Base-by-base conservation (phyloP, 2,113 vertebrate genomes). In the Oncorhynchus clarkii region DNA sequence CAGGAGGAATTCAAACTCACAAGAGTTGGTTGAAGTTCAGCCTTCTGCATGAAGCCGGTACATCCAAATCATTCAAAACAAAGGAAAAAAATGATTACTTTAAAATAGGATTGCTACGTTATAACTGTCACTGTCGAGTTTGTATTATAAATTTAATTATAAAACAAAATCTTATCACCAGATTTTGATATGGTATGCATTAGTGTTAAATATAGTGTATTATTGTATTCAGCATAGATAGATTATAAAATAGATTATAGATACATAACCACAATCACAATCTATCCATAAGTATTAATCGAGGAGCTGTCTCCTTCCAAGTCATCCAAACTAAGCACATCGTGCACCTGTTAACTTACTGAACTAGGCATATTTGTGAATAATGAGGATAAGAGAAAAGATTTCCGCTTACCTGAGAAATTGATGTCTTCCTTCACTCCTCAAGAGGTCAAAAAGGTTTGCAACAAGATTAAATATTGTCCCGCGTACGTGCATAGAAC, bases 361-460 rank as follows among this genome's bases (percentile, higher is more conserved):
- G 7, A 22, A 22, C 59, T 62, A 62, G 18, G 22, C 5, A 22
- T 62, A 9, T 22, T 22, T 62, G 59, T 62, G 59, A 22, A 62
- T 22, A 24, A 65, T 49, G 0, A 54, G 26, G 16, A 54, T 16
- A 67, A 16, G 62, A 4, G 2, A 59, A 54, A 29, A 60, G 26
- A 51, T 71, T 71, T 0, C 20, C 24, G 54, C 71, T 74, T 84
- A 89, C 87, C 89, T 82, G 82, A 45, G 78, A 59, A 48, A 60
- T 73, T 59, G 64, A 67, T 22, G 51, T 18, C 70, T 51, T 39
- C 16, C 70, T 59, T 39, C 48, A 2, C 26, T 62, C 51, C 72
- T 82, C 69, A 71, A 24, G 22, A 65, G 73, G 80, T 88, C 80
- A 78, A 67, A 84, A 65, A 59, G 78, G 73, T 74, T 72, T 64